These are phyloP conservation scores for Pseudomyrmex pallidus DNA, from an alignment of 1,140 invertebrate species.

Conservation along the genomic window DNA sequence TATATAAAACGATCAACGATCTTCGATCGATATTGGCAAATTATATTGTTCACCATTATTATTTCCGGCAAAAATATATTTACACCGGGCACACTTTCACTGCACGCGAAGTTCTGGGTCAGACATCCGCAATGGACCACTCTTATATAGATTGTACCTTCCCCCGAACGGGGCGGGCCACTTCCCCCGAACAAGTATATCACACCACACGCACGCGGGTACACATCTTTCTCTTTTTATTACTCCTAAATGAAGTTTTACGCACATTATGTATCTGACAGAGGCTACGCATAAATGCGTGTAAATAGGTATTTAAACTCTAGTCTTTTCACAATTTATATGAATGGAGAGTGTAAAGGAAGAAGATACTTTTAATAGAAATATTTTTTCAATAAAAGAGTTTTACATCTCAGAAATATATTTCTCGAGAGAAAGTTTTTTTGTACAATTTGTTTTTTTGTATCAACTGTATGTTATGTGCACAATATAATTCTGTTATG, in stretches of 20 bases:
- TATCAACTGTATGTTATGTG: neutral
- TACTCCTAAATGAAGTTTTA: constrained; percentile 41
- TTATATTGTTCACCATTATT: constrained; percentile 67
- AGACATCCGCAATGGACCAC: constrained; percentile 80
- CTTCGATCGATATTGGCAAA: neutral
- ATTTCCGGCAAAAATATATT: constrained; percentile 57
- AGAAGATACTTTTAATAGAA: too few relatives aligned
- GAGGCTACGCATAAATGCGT: neutral
- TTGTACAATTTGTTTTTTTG: too few relatives aligned
- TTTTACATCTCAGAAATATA: constrained; percentile 2
- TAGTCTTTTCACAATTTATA: too few relatives aligned
- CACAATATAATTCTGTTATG: neutral
- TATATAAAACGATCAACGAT: neutral
- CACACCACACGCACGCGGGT: constrained; percentile 66
- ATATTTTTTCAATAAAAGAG: too few relatives aligned
- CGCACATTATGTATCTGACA: neutral
- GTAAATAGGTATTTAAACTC: too few relatives aligned
- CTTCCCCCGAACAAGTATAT: constrained; percentile 74
- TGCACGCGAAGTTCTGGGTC: constrained; percentile 81
- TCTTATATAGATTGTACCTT: constrained; percentile 79
- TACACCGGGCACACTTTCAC: constrained; percentile 80
- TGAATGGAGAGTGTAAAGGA: too few relatives aligned
- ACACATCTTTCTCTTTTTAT: constrained; percentile 67
- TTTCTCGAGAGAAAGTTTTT: constrained; percentile 7
- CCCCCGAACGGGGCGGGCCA: constrained; percentile 56